Evolutionary conservation across 2,888 invertebrate genomes (phyloP).

Genomic region (Erynnis tages): DNA sequence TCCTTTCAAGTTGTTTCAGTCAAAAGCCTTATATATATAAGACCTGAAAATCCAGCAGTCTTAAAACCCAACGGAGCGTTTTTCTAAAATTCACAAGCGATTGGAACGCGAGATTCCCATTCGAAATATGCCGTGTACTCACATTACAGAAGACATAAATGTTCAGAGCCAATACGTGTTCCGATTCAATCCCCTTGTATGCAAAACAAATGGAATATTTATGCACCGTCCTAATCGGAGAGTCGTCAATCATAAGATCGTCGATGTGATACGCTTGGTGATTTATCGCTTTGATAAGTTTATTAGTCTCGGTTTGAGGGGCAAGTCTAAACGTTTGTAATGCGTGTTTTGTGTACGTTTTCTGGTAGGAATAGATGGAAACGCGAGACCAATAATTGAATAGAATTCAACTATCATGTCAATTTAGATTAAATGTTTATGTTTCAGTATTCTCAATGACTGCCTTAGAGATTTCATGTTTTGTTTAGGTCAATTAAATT

Average conservation of each 20-base stretch:
- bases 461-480: too few relatives aligned
- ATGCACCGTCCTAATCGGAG: slow-evolving; percentile 60
- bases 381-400: not conserved
- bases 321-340: slow-evolving; percentile 35
- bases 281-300: slow-evolving; percentile 38
- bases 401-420: not conserved
- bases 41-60: too few relatives aligned
- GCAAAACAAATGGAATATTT: slow-evolving; percentile 67
- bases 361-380: slow-evolving; percentile 34
- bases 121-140: too few relatives aligned
- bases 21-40: too few relatives aligned
- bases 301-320: slow-evolving; percentile 38
- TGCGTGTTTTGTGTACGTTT: slow-evolving; percentile 42
- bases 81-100: too few relatives aligned
- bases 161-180: slow-evolving; percentile 49
- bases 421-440: not conserved
- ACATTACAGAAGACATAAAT: slow-evolving; percentile 30
- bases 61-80: too few relatives aligned
- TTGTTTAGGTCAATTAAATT: too few relatives aligned
- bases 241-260: slow-evolving; percentile 63
- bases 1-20: too few relatives aligned
- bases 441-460: too few relatives aligned
- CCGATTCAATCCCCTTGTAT: slow-evolving; percentile 46
- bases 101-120: too few relatives aligned
- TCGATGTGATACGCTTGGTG: slow-evolving; percentile 46